Evolutionary conservation across 1,140 invertebrate genomes (phyloP), one percentile per base, ranked within the genome.

Genomic region (Drosophila willistoni): DNA sequence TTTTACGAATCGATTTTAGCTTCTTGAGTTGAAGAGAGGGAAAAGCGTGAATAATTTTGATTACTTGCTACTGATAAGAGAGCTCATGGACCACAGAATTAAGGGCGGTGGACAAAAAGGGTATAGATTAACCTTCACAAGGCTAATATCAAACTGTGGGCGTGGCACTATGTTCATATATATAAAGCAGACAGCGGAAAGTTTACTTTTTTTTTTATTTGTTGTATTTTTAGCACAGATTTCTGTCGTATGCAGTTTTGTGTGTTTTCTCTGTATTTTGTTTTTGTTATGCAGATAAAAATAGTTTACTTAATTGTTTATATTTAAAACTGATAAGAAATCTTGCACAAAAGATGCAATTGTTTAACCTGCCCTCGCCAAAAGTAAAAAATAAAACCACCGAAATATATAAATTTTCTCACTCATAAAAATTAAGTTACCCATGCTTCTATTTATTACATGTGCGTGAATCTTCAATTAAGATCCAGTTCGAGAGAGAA

Each of bases 1-100:
- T 56, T n/a, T 51, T 55, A 67, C 14, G 47, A 54, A 89, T 87
- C 73, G 80, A 89, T 89, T 87, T 75, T 75, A 64, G 71, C 84
- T 71, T 75, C 73, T 36, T 64, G 56, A 68, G 57, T 33, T 56
- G 44, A 68, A 65, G 64, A 64, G 41, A 64, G 64, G 70, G 76
- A 79, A 66, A 63, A 68, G 44, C 63, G 54, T 62, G 60, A 64
- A 64, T 69, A 67, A 71, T 83, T 56, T 57, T 42, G 83, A 86
- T 89, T 51, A 69, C 22, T 34, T 56, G 47, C 1, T 22, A 22
- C 80, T 81, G 84, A 87, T 87, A 87, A 87, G 64, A 54, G 22
- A 54, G 29, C 5, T 57, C 62, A 36, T 73, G 51, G 41, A 60
- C 44, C 44, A 51, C 44, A 13, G 44, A 22, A 51, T 19, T 12